phyloP scores from a whole-genome alignment of 2,888 invertebrate species.

The Portevinia maculata region DNA sequence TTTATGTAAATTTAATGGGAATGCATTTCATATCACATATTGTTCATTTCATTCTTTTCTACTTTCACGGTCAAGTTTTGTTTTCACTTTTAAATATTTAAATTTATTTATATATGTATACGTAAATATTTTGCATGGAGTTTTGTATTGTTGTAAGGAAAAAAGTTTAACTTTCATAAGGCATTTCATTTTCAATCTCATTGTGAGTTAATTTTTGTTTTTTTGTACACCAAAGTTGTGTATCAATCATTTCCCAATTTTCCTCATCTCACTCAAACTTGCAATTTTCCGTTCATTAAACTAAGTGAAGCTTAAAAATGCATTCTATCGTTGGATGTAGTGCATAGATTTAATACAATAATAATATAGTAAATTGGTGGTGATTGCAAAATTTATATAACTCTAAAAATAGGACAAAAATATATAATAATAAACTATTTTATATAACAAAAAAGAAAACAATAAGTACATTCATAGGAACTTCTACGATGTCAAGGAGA shows the following conservation, averaged over 20 bases:
- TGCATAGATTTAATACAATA: conserved; percentile 6
- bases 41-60: conserved; percentile 47
- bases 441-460: not conserved
- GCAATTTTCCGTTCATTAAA: conserved; percentile 1
- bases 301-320: not conserved
- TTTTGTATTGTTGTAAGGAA: conserved; percentile 31
- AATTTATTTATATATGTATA: conserved; percentile 1
- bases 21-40: conserved; percentile 71
- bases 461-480: conserved; percentile 42
- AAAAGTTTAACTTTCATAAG: conserved; percentile 63
- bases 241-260: conserved; percentile 9
- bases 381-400: conserved; percentile 35
- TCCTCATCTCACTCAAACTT: conserved; percentile 44
- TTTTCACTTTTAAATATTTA: conserved; percentile 19
- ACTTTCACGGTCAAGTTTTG: conserved; percentile 12
- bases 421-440: conserved; percentile 22
- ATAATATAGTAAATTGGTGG: conserved; percentile 37
- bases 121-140: conserved; percentile 5
- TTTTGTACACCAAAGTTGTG: conserved; percentile 43
- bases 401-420: conserved; percentile 27
- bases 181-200: conserved; percentile 69
- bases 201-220: conserved; percentile 4
- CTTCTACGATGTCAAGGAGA: conserved; percentile 64
- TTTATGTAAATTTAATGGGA: conserved; percentile 55
- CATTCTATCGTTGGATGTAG: conserved; percentile 5